Base-by-base conservation (phyloP, 1,140 invertebrate species). In the Drosophila tsacasi region DNA sequence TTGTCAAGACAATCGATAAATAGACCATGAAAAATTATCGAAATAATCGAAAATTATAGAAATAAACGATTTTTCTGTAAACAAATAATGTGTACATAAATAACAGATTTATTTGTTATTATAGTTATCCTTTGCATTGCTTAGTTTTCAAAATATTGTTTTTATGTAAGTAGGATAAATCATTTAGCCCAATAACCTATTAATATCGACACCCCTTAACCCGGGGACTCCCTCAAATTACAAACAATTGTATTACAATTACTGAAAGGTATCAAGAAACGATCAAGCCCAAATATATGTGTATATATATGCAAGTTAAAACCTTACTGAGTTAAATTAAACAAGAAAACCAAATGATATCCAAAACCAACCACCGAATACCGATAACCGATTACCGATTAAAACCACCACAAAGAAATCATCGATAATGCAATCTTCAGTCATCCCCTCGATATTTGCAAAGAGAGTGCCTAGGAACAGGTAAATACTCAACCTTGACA, bases 401-500 rank as follows among this genome's bases (percentile, higher is more conserved):
- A 50, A 17, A 25, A 42, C 23, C 30, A 57, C 54, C 54, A 55
- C 52, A 32, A 46, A 42, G 61, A 64, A 68, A 50, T 7, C 61
- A 71, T 50, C 60, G 62, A 55, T 44, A 50, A 65, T 42, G 73
- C 27, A 66, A 59, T 25, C 71, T 64, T 35, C 72, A 57, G 72
- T 57, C 72, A 55, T 50, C 58, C 40, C 37, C 58, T 27, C 42
- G 69, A 66, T 35, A 49, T 42, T 49, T 40, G n/a, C 65, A 71
- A 42, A 50, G 50, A 67, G 65, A 49, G 44, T 59, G 46, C 66
- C 23, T 59, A 23, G 65, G 79, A 67, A 57, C 83, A 87, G 83
- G 83, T 87, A 87, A 87, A 87, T 87, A 89, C 62, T 35, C 55
- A 61, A 54, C 17, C 55, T 30, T 77, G 57, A 27, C 49, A 44